phyloP scores from a whole-genome alignment of 2,797 vertebrate species.

The Ateles fusciceps region DNA sequence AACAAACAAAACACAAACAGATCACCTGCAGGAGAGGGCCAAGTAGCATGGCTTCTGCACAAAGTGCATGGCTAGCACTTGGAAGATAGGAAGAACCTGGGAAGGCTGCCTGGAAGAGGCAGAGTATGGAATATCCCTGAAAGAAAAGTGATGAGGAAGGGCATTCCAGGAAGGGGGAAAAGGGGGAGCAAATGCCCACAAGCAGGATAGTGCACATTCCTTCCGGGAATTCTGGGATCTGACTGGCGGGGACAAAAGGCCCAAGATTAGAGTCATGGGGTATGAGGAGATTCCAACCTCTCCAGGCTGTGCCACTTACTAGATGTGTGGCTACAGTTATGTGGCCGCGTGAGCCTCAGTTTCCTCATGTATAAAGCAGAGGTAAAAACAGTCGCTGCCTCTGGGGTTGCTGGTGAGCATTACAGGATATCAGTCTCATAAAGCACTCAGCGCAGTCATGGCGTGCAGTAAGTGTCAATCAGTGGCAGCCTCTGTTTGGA shows the following conservation, averaged over 20 bases:
- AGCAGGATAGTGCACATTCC: not conserved
- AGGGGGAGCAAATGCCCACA: not conserved
- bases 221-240: conserved; percentile 19
- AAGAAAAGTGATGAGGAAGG: not conserved
- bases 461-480: not conserved
- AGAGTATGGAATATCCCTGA: not conserved
- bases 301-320: not conserved
- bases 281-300: not conserved
- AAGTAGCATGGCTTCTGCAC: not conserved
- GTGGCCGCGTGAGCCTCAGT: not conserved
- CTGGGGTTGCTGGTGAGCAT: not conserved
- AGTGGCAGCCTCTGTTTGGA: not conserved
- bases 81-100: not conserved
- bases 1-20: not conserved
- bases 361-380: not conserved
- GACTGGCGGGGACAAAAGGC: not conserved
- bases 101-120: conserved; percentile 57
- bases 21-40: not conserved
- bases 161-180: not conserved
- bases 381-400: not conserved
- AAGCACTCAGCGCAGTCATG: not conserved
- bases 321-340: not conserved
- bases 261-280: not conserved
- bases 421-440: not conserved
- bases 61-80: not conserved